Base-by-base conservation (phyloP, 2,888 invertebrate species). In the Troides oblongomaculatus region DNA sequence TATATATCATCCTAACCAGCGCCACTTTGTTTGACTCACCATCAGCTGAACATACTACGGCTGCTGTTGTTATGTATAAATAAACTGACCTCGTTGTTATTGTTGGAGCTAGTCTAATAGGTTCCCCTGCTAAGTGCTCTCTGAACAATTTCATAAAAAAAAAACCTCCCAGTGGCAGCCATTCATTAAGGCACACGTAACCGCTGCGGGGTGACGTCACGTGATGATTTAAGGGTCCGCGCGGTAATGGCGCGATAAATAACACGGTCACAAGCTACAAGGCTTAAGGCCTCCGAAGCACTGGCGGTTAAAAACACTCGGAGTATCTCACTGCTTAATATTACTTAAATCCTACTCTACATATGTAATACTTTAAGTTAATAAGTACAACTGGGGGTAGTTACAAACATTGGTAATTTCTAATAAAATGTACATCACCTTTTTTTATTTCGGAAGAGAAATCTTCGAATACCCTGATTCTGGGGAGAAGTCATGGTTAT, bases 211-310 rank as follows among this genome's bases (percentile, higher is more conserved):
- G 82, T 83, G 84, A 83, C 82, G 92, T 91, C 92, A 89, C 87
- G 87, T 84, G 89, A 93, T 93, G 93, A 93, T 93, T 93, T 93
- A 93, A 88, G 84, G 89, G 85, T 79, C 84, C 81, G 81, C 82
- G 84, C 87, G 80, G 88, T 93, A 93, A 93, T 93, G 93, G 93
- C 78, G 88, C 92, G 89, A 93, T 93, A 93, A 93, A 93, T 93
- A 92, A 91, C 85, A 80, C 85, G 89, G 91, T 87, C 88, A 89
- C 86, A 78, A 83, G 84, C 81, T 79, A 81, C 78, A 77, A 75
- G 74, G 71, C 74, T 77, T 72, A 70, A 70, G 68, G 72, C 57
- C 57, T 56, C 58, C 39, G 56, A 23, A 23, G 56, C 61, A 70
- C 66, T 67, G n/a, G 70, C 70, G 64, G n/a, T 64, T 64, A 23